Evolutionary conservation across 1,140 invertebrate species (phyloP), one percentile per base, ranked within the genome.

Genomic region (Pseudomyrmex flavicornis): DNA sequence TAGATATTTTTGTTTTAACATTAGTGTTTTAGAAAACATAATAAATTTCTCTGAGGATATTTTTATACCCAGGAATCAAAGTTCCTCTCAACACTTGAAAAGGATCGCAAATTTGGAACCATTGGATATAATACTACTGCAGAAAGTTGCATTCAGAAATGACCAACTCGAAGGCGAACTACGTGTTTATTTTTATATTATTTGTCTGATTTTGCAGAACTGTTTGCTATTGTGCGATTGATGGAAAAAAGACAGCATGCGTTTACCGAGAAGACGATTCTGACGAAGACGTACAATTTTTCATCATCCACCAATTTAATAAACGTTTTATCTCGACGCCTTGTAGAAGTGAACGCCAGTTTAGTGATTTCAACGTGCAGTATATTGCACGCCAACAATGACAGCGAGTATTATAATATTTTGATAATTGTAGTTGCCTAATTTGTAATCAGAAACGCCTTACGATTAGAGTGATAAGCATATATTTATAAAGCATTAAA

Each of bases 391-490:
- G 35, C 35, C 35, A 35, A 35, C 35, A 35, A 22, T 63, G 13
- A 26, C 1, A 48, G 12, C 35, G 26, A 35, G 22, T 54, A 17
- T 17, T 54, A 72, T 52, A 52, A 84, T 58, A 66, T 5, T 85
- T 46, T 79, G 66, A 61, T 74, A 82, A 5, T 35, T 62, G 69
- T 88, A 74, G 68, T 58, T 83, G 73, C 59, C 65, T 83, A 74
- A 86, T 82, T 82, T 76, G 66, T 84, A 88, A 88, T 86, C 63
- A 44, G 44, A 75, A 56, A 65, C 75, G 84, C 87, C 87, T 89
- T 88, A 88, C n/a, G 20, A 80, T 80, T 88, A 88, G 80, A 88
- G 46, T 61, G 17, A 88, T 88, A 88, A 86, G 84, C 74, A 83
- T 87, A 80, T 87, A 63, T 74, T 88, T 88, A 58, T 83, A 86